Evolutionary conservation across 1,140 invertebrate species (phyloP).

Genomic region (Galleria mellonella): DNA sequence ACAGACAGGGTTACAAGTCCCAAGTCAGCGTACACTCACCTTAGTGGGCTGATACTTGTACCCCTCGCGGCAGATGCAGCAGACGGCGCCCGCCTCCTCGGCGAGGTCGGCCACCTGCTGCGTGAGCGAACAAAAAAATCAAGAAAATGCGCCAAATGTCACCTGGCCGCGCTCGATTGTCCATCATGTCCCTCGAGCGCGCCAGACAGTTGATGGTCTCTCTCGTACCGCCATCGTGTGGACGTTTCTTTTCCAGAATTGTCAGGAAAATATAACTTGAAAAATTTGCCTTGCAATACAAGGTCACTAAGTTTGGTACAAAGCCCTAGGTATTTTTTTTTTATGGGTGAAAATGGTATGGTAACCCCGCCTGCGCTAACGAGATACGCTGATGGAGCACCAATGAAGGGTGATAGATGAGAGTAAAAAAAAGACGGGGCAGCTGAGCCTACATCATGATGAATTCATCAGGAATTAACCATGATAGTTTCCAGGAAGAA

Average conservation of each 20-base stretch:
- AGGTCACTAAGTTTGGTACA: too few relatives aligned
- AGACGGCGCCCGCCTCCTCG: slow-evolving; percentile 96
- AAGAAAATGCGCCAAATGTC: slow-evolving; percentile 91
- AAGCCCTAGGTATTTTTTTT: too few relatives aligned
- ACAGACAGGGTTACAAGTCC: too few relatives aligned
- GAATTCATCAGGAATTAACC: too few relatives aligned
- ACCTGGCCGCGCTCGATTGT: slow-evolving; percentile 96
- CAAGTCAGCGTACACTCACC: slow-evolving; percentile 40
- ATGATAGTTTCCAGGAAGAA: too few relatives aligned
- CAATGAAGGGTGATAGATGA: too few relatives aligned
- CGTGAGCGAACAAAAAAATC: slow-evolving; percentile 89
- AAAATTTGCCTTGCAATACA: too few relatives aligned
- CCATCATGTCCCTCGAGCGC: slow-evolving; percentile 98
- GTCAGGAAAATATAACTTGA: neutral
- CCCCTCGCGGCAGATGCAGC: slow-evolving; percentile 98
- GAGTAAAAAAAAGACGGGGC: too few relatives aligned
- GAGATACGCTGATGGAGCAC: too few relatives aligned
- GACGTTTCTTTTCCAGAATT: slow-evolving; percentile 93
- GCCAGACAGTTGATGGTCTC: slow-evolving; percentile 95
- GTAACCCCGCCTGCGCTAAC: too few relatives aligned
- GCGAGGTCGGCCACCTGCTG: slow-evolving; percentile 96
- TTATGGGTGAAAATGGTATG: too few relatives aligned
- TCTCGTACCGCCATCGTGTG: slow-evolving; percentile 98
- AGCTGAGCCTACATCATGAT: too few relatives aligned
- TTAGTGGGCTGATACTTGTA: slow-evolving; percentile 96